Evolutionary conservation across 2,888 invertebrate species (phyloP), one percentile per base, ranked within the genome.

Genomic region (Glyphotaelius pellucidus): DNA sequence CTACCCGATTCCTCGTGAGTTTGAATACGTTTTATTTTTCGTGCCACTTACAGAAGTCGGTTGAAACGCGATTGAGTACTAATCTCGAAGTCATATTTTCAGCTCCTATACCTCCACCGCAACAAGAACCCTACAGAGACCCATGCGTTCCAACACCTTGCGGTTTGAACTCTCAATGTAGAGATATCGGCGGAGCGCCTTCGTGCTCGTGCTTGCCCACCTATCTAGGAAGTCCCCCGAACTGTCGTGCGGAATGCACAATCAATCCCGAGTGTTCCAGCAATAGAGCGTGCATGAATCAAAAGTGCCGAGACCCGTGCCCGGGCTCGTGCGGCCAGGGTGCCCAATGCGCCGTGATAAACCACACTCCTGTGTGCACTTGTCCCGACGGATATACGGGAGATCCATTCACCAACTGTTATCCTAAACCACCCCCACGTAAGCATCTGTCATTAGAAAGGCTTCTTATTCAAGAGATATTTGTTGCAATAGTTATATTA

Each of bases 61-160:
- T 32, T 4, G 15, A 30, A 67, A 67, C 67, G 67, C 35, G 67
- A 67, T 67, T 5, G 1, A 25, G 19, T n/a, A 87, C 30, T 67
- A 52, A 79, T 42, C 32, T 25, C 81, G 38, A 15, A n/a, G 31
- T 35, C 38, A 30, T 67, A 92, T 92, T 95, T 95, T 93, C 94
- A 96, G 95, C 96, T 92, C 95, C 96, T 25, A 94, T 95, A 89
- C 95, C 96, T 92, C 94, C 95, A 89, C 95, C 96, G 92, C 94
- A 95, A 80, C 95, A 95, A 89, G 94, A 96, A 91, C 96, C 96
- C 94, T 96, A 96, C 92, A 30, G 84, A 93, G 96, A 98, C 94
- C 97, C 98, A 9, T 98, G 97, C 93, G 94, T 96, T n/a, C 97
- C 97, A 80, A 97, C 96, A 83, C 97, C 97, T 19, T 98, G 98